Evolutionary conservation across 2,888 invertebrate species (phyloP).

Genomic region (Calameuta pallipes): DNA sequence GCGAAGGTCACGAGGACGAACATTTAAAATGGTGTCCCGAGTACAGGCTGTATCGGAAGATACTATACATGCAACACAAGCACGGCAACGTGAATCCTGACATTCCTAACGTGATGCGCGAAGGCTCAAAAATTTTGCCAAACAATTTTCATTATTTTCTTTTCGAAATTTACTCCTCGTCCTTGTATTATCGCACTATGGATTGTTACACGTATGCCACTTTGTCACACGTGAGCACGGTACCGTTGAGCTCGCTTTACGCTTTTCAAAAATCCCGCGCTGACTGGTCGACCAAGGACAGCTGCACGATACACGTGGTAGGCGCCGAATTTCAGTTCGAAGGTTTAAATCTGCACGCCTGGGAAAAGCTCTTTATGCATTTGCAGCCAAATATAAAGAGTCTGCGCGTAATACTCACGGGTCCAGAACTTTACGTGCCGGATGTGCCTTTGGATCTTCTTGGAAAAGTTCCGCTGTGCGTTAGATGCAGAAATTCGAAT

Average conservation of each 20-base stretch:
- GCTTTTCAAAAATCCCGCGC: slow-evolving; percentile 67
- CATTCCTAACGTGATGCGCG: slow-evolving; percentile 69
- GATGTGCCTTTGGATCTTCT: slow-evolving; percentile 71
- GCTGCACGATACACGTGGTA: slow-evolving; percentile 68
- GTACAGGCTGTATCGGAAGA: slow-evolving; percentile 72
- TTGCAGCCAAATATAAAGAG: slow-evolving; percentile 70
- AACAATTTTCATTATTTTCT: slow-evolving; percentile 68
- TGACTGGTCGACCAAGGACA: slow-evolving; percentile 37
- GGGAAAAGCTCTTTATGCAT: slow-evolving; percentile 79
- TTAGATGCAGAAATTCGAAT: slow-evolving; percentile 37
- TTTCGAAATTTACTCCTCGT: slow-evolving; percentile 67
- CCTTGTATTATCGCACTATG: slow-evolving; percentile 64
- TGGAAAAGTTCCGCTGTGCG: slow-evolving; percentile 65
- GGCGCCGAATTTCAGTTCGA: slow-evolving; percentile 82
- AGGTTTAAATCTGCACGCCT: slow-evolving; percentile 75
- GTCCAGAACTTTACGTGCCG: slow-evolving; percentile 73
- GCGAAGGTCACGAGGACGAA: slow-evolving; percentile 68
- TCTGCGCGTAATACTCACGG: slow-evolving; percentile 73
- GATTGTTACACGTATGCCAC: slow-evolving; percentile 74
- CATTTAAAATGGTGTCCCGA: slow-evolving; percentile 75
- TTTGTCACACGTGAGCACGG: slow-evolving; percentile 75
- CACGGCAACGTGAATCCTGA: slow-evolving; percentile 71
- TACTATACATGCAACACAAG: slow-evolving; percentile 72
- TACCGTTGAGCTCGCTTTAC: slow-evolving; percentile 74
- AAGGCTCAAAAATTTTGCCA: slow-evolving; percentile 55